These are phyloP conservation scores for Eclectus roratus DNA, from an alignment of 2,113 vertebrate species.

Conservation along the genomic window DNA sequence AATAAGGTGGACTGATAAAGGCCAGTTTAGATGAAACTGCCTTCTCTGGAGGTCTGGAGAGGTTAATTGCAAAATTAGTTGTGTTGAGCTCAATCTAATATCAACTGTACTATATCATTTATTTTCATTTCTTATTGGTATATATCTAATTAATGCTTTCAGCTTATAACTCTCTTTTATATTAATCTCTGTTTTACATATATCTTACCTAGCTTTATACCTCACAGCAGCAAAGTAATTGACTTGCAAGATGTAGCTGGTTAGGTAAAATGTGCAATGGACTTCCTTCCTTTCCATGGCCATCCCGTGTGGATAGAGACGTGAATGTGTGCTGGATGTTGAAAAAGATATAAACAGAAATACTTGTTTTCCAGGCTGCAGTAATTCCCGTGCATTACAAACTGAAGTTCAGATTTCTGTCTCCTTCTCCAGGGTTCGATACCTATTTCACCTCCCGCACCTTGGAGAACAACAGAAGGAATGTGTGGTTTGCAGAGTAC, in stretches of 20 bases:
- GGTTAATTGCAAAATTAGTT: neutral
- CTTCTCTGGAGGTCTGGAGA: neutral
- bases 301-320: accelerated
- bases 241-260: neutral
- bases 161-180: neutral
- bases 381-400: accelerated
- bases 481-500: slow-evolving; percentile 96
- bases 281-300: accelerated
- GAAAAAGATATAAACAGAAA: accelerated
- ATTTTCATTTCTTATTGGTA: neutral
- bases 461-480: slow-evolving; percentile 94
- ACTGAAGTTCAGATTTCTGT: neutral
- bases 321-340: accelerated
- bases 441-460: slow-evolving; percentile 90
- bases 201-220: neutral
- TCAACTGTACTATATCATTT: neutral
- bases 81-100: neutral
- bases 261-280: accelerated
- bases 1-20: neutral
- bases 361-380: neutral
- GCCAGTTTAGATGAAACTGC: neutral
- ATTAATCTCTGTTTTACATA: neutral
- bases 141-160: neutral
- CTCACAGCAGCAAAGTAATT: neutral
- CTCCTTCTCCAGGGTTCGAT: slow-evolving; percentile 83